phyloP scores from a whole-genome alignment of 2,888 invertebrate genomes.

The Diabrotica balteata region DNA sequence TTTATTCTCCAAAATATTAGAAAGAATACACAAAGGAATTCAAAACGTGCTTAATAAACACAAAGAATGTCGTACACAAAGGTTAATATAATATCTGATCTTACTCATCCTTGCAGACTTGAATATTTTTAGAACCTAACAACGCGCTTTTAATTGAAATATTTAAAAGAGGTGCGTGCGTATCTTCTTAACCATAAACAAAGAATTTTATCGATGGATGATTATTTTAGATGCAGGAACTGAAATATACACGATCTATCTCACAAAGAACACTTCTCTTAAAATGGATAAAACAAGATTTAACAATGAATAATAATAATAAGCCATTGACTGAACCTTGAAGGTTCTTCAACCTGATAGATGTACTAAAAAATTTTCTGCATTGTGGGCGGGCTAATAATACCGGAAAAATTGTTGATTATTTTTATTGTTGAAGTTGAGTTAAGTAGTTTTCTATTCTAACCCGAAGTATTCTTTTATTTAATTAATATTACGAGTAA shows the following conservation, averaged over 20 bases:
- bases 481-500: too few species aligned
- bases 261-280: slow-evolving; percentile 3
- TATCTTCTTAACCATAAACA: neutral
- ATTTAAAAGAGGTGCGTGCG: too few species aligned
- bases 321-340: slow-evolving; percentile 7
- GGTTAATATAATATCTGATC: neutral
- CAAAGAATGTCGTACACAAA: too few species aligned
- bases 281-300: slow-evolving; percentile 2
- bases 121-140: too few species aligned
- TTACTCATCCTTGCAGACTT: neutral
- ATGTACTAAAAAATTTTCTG: neutral
- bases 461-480: too few species aligned
- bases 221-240: slow-evolving; percentile 5
- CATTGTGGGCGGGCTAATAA: neutral
- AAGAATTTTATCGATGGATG: neutral
- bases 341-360: slow-evolving; percentile 2
- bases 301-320: slow-evolving; percentile 6
- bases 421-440: too few species aligned
- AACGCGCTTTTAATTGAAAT: too few species aligned
- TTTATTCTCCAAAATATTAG: too few species aligned
- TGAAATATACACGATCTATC: slow-evolving; percentile 5
- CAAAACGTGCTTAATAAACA: too few species aligned
- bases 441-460: too few species aligned
- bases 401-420: neutral
- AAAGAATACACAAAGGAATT: too few species aligned